These are phyloP conservation scores for Xylocopa sonorina DNA, from an alignment of 1,140 invertebrate species.

Conservation along the genomic window DNA sequence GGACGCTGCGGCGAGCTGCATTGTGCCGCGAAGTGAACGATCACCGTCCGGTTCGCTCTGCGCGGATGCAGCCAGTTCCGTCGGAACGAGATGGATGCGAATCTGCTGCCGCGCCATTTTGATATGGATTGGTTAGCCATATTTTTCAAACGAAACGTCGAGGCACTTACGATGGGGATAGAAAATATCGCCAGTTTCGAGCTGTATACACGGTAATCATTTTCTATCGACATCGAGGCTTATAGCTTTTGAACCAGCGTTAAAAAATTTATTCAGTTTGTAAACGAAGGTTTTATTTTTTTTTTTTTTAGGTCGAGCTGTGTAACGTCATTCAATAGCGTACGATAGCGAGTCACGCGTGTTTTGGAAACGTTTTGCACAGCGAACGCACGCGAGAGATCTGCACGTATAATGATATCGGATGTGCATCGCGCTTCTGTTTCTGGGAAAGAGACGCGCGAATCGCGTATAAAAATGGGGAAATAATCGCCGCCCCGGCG, in stretches of 20 bases:
- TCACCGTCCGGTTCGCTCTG: background rate
- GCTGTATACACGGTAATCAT: too few species aligned
- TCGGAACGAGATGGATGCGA: background rate
- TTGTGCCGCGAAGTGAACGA: background rate
- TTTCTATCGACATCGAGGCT: too few species aligned
- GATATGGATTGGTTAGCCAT: too few species aligned
- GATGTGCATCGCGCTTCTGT: background rate
- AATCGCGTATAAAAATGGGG: conserved; percentile 16
- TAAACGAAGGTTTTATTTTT: too few species aligned
- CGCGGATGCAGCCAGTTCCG: background rate
- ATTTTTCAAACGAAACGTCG: too few species aligned
- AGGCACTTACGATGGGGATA: too few species aligned
- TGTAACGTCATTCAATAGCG: background rate
- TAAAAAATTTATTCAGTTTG: too few species aligned
- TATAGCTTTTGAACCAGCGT: too few species aligned
- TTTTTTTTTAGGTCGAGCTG: too few species aligned
- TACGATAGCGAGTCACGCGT: background rate
- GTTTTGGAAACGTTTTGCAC: background rate
- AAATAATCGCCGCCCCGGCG: background rate
- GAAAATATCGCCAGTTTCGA: too few species aligned
- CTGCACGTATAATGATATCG: background rate
- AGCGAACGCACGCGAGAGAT: background rate
- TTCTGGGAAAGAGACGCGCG: background rate
- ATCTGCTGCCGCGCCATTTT: too few species aligned
- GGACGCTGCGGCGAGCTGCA: background rate